Evolutionary conservation across 1,140 invertebrate genomes (phyloP).

Genomic region (Oppia nitens): DNA sequence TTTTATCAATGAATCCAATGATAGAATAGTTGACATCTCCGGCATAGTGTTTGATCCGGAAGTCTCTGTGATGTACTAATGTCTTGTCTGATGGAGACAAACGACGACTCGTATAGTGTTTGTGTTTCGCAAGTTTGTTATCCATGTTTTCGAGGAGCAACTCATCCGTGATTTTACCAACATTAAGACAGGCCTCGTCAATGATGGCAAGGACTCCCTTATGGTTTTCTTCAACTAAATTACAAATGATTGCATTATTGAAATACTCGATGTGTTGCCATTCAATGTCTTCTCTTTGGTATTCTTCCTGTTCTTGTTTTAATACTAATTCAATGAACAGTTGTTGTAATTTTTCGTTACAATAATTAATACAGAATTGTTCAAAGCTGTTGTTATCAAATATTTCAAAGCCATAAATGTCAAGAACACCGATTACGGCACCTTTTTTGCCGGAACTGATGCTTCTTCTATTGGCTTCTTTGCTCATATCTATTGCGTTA

Average conservation of each 20-base stretch:
- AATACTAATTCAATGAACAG: slow-evolving; percentile 46
- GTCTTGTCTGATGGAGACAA: slow-evolving; percentile 11
- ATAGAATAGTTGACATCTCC: slow-evolving; percentile 68
- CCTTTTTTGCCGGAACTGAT: neutral
- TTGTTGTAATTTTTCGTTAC: slow-evolving; percentile 73
- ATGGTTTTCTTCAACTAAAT: slow-evolving; percentile 44
- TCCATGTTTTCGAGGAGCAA: slow-evolving; percentile 64
- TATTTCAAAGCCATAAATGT: slow-evolving; percentile 74
- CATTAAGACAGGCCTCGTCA: slow-evolving; percentile 80
- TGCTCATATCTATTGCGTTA: slow-evolving; percentile 58
- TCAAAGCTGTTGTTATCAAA: slow-evolving; percentile 44
- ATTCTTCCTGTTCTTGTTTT: slow-evolving; percentile 67
- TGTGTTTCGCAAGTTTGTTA: slow-evolving; percentile 25
- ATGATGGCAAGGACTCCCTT: slow-evolving; percentile 39
- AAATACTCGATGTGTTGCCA: slow-evolving; percentile 46
- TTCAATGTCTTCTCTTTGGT: slow-evolving; percentile 51
- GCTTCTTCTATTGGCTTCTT: slow-evolving; percentile 49
- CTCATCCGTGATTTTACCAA: slow-evolving; percentile 63
- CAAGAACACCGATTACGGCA: slow-evolving; percentile 43
- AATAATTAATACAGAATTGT: slow-evolving; percentile 77
- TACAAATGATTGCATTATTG: slow-evolving; percentile 26
- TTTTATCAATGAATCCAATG: slow-evolving; percentile 74
- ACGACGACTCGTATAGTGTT: slow-evolving; percentile 16
- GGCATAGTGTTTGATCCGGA: slow-evolving; percentile 45
- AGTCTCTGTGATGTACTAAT: slow-evolving; percentile 19